Conservation (phyloP, 1,140 invertebrate genomes). For the Aphis gossypii region DNA sequence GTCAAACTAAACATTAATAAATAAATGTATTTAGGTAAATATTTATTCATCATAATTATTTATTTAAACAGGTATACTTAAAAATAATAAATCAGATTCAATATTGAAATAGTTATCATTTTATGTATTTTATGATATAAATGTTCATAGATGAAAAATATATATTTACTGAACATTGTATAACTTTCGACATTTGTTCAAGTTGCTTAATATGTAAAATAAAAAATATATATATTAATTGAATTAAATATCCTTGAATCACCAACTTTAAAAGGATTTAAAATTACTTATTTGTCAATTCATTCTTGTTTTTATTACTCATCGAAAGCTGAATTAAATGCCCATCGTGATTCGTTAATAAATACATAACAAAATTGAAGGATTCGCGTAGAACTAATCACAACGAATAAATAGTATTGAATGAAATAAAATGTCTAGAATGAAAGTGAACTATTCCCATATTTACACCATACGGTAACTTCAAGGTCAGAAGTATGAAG, state of each 20-base stretch:
- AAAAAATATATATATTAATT: background rate
- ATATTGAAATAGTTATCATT: background rate
- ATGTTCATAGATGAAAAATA: background rate
- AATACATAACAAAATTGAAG: background rate
- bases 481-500: background rate
- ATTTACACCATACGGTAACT: background rate
- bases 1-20: too few species aligned
- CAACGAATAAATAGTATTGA: background rate
- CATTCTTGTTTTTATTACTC: background rate
- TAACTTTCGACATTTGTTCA: background rate
- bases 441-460: slow-evolving; percentile 5
- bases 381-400: background rate
- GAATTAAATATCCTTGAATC: background rate
- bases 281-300: slow-evolving; percentile 4
- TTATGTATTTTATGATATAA: background rate
- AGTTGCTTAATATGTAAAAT: background rate
- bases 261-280: background rate
- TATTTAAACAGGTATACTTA: background rate
- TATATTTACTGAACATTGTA: background rate
- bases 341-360: background rate
- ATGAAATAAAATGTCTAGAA: slow-evolving; percentile 1
- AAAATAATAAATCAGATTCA: too few species aligned
- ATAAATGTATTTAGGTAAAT: background rate
- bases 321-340: background rate
- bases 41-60: too few species aligned